These are phyloP conservation scores for Antigone vipio DNA, from an alignment of 2,113 vertebrate genomes.

Conservation along the genomic window DNA sequence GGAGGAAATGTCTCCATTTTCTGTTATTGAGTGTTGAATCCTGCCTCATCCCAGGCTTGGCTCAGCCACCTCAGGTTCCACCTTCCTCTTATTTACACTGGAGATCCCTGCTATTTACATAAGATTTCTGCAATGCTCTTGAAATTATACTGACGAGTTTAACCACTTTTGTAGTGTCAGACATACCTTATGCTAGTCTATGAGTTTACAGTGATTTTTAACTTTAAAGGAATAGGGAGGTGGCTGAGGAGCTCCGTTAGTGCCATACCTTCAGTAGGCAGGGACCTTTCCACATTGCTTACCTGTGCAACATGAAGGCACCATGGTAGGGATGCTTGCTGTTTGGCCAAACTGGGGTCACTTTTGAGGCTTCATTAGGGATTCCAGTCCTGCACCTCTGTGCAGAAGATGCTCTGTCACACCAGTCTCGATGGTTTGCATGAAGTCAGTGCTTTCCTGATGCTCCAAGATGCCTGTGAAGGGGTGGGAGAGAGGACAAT, in stretches of 20 bases:
- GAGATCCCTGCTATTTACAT: not conserved
- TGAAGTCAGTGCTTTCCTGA: not conserved
- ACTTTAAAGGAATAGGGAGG: not conserved
- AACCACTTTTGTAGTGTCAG: not conserved
- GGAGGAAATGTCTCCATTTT: constrained; percentile 40
- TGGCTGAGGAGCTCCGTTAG: not conserved
- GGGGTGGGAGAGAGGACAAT: not conserved
- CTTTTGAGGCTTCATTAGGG: not conserved
- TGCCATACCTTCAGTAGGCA: not conserved
- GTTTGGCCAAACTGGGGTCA: not conserved
- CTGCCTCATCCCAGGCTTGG: not conserved
- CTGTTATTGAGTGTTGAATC: not conserved
- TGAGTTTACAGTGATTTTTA: not conserved
- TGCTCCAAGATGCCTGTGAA: not conserved
- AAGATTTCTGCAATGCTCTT: not conserved
- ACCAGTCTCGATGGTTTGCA: not conserved
- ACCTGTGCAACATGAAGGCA: not conserved
- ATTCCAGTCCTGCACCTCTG: not conserved
- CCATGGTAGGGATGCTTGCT: not conserved
- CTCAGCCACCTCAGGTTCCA: not conserved
- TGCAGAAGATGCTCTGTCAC: not conserved
- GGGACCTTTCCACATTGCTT: not conserved
- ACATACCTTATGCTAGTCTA: not conserved
- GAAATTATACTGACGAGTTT: constrained; percentile 5
- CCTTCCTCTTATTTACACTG: not conserved